Evolutionary conservation across 2,113 vertebrate genomes (phyloP), one percentile per base, ranked within the genome.

Genomic region (Lasiurus cinereus): DNA sequence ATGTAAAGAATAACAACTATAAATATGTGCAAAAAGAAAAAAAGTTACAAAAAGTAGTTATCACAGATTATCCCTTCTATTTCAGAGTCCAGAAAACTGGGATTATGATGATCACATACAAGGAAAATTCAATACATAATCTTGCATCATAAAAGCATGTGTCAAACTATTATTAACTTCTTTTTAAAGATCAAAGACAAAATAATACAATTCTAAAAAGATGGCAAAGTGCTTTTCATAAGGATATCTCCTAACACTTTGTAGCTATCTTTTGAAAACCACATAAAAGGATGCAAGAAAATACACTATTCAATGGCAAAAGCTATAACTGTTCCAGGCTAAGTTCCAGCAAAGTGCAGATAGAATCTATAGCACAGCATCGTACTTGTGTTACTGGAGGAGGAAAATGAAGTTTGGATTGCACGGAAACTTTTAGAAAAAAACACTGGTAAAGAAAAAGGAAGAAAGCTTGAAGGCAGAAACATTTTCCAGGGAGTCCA

Each of bases 141-240:
- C 48, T 36, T 59, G n/a, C 29, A n/a, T 74, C 24, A 36, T 19
- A 33, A 59, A 91, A 48, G 21, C 54, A 46, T 9, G 31, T 70
- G n/a, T 70, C 78, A 91, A 70, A 83, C 5, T 33, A 54, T 64
- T 66, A 72, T 3, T 77, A n/a, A 52, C 22, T 69, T 89, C n/a
- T 67, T 83, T 69, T 76, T 56, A 69, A 78, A 93, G 31, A 54
- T 93, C 48, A 87, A 83, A 91, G 67, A 4, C 76, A 33, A 83
- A 78, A 22, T 43, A 69, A 29, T 31, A 48, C 56, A 56, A 31
- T 6, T 27, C 62, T 88, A 46, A 83, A 88, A 43, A 46, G 59
- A 83, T 3, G 27, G 31, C 39, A 19, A 90, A 48, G 31, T 66
- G 33, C n/a, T 90, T 87, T 85, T 80, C 33, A 11, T 54, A 83